Evolutionary conservation across 2,888 invertebrate genomes (phyloP), one percentile per base, ranked within the genome.

Genomic region (Eristalis pertinax): DNA sequence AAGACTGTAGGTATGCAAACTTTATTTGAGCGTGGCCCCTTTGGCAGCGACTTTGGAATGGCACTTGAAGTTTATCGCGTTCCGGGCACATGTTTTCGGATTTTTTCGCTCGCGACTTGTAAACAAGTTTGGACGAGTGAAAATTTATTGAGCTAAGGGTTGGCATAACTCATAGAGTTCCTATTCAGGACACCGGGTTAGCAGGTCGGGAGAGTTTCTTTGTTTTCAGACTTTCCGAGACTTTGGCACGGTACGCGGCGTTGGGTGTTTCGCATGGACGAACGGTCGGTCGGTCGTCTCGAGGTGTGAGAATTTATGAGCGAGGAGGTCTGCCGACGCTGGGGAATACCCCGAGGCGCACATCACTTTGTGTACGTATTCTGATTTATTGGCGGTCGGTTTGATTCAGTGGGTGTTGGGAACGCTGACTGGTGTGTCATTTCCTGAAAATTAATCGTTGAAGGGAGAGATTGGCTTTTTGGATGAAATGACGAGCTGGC

Each of bases 71-170:
- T 86, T 83, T 82, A 83, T 86, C 82, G 83, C 85, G 89, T 83
- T 83, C 84, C 79, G 64, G 82, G 75, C 89, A 85, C 84, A 88
- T 89, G 83, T 88, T 89, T 89, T 70, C 43, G 26, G 35, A 67
- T 67, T 84, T 80, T 84, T 76, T 70, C 68, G 72, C 74, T 88
- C 84, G 85, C 89, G 89, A 89, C 84, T 76, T 86, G 80, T 67
- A 73, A 79, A 79, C 76, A 79, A 86, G 88, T 90, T 91, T 90
- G 90, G 89, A 91, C 90, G 91, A 91, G 91, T 91, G 91, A 90
- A 92, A 91, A 92, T 92, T 92, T 92, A 92, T 92, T 91, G 90
- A 92, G 91, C 91, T 91, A 91, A 90, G 91, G 92, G 92, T 90
- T 91, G 91, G 90, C 92, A 92, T 92, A 92, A 92, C 92, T 92